phyloP scores from a whole-genome alignment of 2,113 vertebrate genomes.

The Rhinopomastus cyanomelas region DNA sequence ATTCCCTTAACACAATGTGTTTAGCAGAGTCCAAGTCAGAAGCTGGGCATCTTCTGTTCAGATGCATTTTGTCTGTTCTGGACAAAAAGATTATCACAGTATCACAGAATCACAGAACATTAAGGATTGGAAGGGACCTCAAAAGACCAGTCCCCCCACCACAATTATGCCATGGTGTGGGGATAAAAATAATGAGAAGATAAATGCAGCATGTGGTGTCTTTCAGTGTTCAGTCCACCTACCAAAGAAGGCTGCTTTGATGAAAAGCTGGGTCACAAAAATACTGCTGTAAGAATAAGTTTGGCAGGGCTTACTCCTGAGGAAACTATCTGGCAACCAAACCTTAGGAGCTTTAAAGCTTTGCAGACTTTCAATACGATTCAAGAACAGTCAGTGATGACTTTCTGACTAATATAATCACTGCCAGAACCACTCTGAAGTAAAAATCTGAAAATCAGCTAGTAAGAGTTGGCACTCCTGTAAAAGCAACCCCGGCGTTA shows the following conservation, averaged over 20 bases:
- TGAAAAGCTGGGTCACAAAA: background rate
- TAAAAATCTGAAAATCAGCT: constrained; percentile 48
- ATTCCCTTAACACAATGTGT: background rate
- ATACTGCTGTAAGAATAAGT: background rate
- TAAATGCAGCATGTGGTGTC: rapidly evolving
- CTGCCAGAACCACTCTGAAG: constrained; percentile 14
- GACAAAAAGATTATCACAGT: too few relatives aligned
- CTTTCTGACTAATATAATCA: background rate
- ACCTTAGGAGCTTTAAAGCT: background rate
- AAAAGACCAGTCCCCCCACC: too few relatives aligned
- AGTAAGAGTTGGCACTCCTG: constrained; percentile 24
- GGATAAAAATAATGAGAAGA: background rate
- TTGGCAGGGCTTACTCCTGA: background rate
- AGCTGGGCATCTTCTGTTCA: background rate
- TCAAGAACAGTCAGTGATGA: background rate
- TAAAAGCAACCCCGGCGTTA: constrained; percentile 6
- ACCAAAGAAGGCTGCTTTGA: background rate
- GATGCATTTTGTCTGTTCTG: background rate
- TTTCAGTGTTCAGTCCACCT: background rate
- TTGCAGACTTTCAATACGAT: background rate
- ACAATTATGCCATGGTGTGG: rapidly evolving
- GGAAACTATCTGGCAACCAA: background rate
- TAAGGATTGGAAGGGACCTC: too few relatives aligned
- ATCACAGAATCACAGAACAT: too few relatives aligned
- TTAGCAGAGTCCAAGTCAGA: background rate